Conservation (phyloP, 2,797 vertebrate genomes). For the Ataeniobius toweri region DNA sequence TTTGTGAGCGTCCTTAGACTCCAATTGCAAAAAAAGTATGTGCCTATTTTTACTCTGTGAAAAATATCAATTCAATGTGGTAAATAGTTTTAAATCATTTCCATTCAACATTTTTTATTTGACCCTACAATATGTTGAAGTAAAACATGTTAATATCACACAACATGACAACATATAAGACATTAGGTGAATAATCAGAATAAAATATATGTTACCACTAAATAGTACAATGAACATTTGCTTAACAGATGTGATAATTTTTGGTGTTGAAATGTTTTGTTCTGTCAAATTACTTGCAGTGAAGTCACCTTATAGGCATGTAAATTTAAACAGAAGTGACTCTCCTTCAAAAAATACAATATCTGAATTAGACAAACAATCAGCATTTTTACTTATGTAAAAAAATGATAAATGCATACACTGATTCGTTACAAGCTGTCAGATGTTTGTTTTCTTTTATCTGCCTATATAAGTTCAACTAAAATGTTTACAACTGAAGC, state of each 20-base stretch:
- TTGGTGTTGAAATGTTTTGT: not conserved
- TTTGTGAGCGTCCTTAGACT: not conserved
- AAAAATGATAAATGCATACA: not conserved
- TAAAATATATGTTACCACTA: slow-evolving; percentile 13
- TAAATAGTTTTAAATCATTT: slow-evolving; percentile 34
- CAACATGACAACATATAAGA: not conserved
- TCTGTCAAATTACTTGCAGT: not conserved
- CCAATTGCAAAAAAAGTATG: not conserved
- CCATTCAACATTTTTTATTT: slow-evolving; percentile 34
- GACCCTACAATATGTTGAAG: slow-evolving; percentile 12
- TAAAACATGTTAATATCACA: not conserved
- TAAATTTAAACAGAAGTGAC: slow-evolving; percentile 1
- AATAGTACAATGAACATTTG: slow-evolving; percentile 1
- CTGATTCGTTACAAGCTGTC: not conserved
- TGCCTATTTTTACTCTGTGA: not conserved
- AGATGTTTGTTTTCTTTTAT: not conserved
- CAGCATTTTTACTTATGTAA: not conserved
- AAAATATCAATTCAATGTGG: not conserved
- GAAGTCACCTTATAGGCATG: slow-evolving; percentile 8
- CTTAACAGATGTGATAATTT: not conserved
- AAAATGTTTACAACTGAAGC: slow-evolving; percentile 32
- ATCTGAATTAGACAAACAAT: slow-evolving; percentile 18
- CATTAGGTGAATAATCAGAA: slow-evolving; percentile 2
- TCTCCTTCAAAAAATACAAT: slow-evolving; percentile 2
- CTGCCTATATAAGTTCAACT: not conserved